These are phyloP conservation scores for Poeciliopsis prolifica DNA, from an alignment of 2,113 vertebrate genomes.

Conservation along the genomic window DNA sequence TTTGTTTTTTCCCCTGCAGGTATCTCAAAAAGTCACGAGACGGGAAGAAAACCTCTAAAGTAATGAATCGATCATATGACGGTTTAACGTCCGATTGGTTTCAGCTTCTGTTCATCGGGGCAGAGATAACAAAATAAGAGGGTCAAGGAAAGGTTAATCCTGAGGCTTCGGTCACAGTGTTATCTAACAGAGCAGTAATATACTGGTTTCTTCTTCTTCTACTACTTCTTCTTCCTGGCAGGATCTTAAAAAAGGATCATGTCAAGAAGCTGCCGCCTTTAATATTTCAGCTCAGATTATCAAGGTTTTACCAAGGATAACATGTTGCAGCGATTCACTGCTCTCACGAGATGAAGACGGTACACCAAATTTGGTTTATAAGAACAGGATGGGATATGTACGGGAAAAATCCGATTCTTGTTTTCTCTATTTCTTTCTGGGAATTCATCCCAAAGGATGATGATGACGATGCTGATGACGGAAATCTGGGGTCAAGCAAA, in stretches of 20 bases:
- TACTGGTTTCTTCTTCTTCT: not conserved
- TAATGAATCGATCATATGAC: not conserved
- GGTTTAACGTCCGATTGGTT: not conserved
- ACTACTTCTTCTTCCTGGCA: no score
- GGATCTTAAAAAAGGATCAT: not conserved
- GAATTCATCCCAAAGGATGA: not conserved
- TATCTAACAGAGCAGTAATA: not conserved
- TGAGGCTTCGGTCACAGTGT: no score
- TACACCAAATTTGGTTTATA: not conserved
- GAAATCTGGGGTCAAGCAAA: not conserved
- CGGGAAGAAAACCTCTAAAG: not conserved
- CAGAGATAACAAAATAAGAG: not conserved
- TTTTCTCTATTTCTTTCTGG: not conserved
- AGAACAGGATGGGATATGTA: not conserved
- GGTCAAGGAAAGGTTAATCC: not conserved
- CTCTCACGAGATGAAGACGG: no score
- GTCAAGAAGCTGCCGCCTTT: not conserved
- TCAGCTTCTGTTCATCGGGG: not conserved
- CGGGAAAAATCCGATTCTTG: not conserved
- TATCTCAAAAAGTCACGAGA: not conserved
- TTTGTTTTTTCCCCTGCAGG: fast-evolving
- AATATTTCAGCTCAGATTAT: not conserved
- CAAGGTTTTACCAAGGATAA: not conserved
- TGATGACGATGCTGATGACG: no score
- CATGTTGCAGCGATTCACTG: not conserved